A percentile compares a stretch with the other conserved stretches of the same genome.
phyloP scores from a whole-genome alignment of 1,140 invertebrate genomes.

The Drosophila nikananu region DNA sequence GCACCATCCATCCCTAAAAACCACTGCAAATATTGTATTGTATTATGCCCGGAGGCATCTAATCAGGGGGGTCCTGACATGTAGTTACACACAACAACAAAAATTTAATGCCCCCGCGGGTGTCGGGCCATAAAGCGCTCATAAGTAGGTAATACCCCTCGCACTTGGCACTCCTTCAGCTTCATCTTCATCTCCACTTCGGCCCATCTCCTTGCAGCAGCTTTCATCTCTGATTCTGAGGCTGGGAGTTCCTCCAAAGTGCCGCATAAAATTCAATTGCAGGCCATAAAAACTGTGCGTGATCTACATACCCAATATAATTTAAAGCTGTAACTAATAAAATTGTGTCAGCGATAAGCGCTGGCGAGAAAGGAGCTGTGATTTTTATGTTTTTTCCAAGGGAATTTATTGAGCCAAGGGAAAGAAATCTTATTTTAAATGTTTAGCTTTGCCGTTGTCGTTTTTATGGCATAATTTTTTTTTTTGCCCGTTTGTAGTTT shows the following conservation, averaged over 20 bases:
- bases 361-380: constrained; percentile 43
- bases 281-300: constrained; percentile 72
- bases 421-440: constrained; percentile 75
- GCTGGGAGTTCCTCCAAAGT: not conserved
- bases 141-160: constrained; percentile 64
- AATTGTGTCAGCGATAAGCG: constrained; percentile 69
- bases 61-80: constrained; percentile 44
- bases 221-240: not conserved
- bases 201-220: not conserved
- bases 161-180: constrained; percentile 7
- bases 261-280: constrained; percentile 78
- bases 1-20: constrained; percentile 19
- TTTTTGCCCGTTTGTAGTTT: constrained; percentile 64
- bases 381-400: constrained; percentile 62
- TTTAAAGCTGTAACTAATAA: constrained; percentile 81
- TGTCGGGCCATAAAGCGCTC: constrained; percentile 45
- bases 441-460: constrained; percentile 60
- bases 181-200: not conserved
- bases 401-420: constrained; percentile 60
- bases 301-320: constrained; percentile 72
- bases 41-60: constrained; percentile 25
- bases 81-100: not conserved
- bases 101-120: constrained; percentile 34
- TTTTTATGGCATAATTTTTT: constrained; percentile 72
- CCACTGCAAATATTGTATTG: constrained; percentile 56